These are phyloP conservation scores for Paramisgurnus dabryanus DNA, from an alignment of 2,113 vertebrate species.

Conservation along the genomic window DNA sequence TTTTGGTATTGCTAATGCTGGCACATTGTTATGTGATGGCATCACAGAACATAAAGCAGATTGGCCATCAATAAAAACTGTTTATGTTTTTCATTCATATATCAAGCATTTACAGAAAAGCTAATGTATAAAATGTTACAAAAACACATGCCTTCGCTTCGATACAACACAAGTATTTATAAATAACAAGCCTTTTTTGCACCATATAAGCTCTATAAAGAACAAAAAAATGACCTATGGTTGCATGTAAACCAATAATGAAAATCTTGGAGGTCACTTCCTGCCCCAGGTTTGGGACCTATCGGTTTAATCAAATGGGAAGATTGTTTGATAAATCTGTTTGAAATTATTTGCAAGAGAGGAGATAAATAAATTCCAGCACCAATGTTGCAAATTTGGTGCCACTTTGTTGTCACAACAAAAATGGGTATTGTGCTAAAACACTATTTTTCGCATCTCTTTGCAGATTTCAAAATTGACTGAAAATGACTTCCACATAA, in stretches of 20 bases:
- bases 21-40: neutral
- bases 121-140: too few species aligned
- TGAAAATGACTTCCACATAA: too few species aligned
- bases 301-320: neutral
- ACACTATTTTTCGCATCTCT: too few species aligned
- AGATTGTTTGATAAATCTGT: neutral
- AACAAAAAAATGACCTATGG: neutral
- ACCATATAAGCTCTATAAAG: neutral
- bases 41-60: neutral
- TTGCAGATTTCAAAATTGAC: too few species aligned
- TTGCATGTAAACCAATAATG: neutral
- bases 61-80: neutral
- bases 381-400: neutral
- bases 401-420: neutral
- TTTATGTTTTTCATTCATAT: neutral
- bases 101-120: neutral
- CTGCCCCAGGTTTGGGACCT: neutral
- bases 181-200: too few species aligned
- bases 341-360: neutral
- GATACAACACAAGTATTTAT: too few species aligned
- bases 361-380: neutral
- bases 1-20: conserved; percentile 13
- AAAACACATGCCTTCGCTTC: too few species aligned
- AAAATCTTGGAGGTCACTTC: neutral
- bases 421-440: too few species aligned